Percentiles rank a stretch among this genome's conserved stretches.
Evolutionary conservation across 2,797 vertebrate species (phyloP).

Genomic region (Remorina albescens): DNA sequence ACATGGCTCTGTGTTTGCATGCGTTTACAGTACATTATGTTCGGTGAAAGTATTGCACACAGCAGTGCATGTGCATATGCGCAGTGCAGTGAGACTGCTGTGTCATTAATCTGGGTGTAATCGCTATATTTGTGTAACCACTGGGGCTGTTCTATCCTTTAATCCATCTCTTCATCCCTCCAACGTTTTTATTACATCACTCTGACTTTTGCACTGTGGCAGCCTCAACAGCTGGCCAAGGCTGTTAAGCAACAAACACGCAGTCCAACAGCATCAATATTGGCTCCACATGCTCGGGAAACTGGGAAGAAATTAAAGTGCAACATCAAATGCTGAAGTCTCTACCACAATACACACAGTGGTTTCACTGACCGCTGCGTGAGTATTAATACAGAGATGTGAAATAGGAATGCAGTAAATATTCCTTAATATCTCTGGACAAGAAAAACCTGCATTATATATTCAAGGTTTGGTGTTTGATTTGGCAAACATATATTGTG

Average conservation of each 20-base stretch:
- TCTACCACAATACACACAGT: neutral
- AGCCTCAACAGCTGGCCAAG: conserved; percentile 73
- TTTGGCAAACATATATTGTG: neutral
- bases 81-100: conserved; percentile 43
- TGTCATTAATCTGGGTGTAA: conserved; percentile 81
- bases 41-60: neutral
- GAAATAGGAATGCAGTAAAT: conserved; percentile 23
- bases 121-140: conserved; percentile 69
- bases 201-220: conserved; percentile 69
- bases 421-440: neutral
- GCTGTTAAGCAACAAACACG: conserved; percentile 57
- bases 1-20: neutral
- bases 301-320: conserved; percentile 11
- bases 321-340: conserved; percentile 1
- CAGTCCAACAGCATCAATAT: conserved; percentile 20
- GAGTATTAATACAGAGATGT: conserved; percentile 21
- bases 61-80: conserved; percentile 10
- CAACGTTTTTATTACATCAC: conserved; percentile 77
- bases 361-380: conserved; percentile 13
- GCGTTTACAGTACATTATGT: conserved; percentile 15
- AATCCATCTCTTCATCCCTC: conserved; percentile 79
- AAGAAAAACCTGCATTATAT: conserved; percentile 14
- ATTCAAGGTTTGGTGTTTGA: conserved; percentile 14
- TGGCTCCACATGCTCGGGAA: conserved; percentile 14
- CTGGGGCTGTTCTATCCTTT: conserved; percentile 66